Conservation (phyloP, 2,888 invertebrate genomes). For the Spilarctia lutea region DNA sequence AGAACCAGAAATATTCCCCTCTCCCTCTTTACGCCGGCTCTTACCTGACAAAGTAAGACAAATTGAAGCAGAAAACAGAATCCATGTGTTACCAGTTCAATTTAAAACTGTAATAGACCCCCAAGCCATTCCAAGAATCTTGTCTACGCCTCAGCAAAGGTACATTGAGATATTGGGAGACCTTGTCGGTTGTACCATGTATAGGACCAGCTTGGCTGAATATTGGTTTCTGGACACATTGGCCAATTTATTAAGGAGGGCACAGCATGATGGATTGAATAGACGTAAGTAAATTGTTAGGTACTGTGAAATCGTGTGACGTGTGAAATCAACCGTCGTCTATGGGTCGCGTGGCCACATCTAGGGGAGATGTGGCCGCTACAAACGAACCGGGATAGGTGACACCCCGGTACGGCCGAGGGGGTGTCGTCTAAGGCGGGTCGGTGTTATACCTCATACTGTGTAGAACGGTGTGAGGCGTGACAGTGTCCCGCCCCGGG, state of each 20-base stretch:
- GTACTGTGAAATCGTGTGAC: not conserved
- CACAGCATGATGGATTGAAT: slow-evolving; percentile 70
- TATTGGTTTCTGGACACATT: slow-evolving; percentile 85
- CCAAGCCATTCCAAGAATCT: slow-evolving; percentile 70
- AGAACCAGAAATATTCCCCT: slow-evolving; percentile 66
- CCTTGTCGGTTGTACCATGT: slow-evolving; percentile 72
- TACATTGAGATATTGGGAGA: slow-evolving; percentile 77
- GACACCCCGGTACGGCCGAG: too few species aligned
- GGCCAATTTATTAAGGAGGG: slow-evolving; percentile 75
- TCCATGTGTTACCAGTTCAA: slow-evolving; percentile 71
- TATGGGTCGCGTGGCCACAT: too few species aligned
- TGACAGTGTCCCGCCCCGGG: too few species aligned
- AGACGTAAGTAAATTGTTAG: slow-evolving; percentile 58
- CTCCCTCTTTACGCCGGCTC: slow-evolving; percentile 69
- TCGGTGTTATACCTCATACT: too few species aligned
- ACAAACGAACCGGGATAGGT: too few species aligned
- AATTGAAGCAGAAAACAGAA: slow-evolving; percentile 68
- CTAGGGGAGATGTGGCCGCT: too few species aligned
- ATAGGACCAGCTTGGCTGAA: slow-evolving; percentile 75
- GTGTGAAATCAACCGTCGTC: too few species aligned
- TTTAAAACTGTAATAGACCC: slow-evolving; percentile 72
- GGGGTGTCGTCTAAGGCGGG: too few species aligned
- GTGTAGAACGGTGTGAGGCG: too few species aligned
- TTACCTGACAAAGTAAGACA: slow-evolving; percentile 67
- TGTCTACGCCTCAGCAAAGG: slow-evolving; percentile 63